Evolutionary conservation across 1,140 invertebrate genomes (phyloP).

Genomic region (Anastrepha ludens): DNA sequence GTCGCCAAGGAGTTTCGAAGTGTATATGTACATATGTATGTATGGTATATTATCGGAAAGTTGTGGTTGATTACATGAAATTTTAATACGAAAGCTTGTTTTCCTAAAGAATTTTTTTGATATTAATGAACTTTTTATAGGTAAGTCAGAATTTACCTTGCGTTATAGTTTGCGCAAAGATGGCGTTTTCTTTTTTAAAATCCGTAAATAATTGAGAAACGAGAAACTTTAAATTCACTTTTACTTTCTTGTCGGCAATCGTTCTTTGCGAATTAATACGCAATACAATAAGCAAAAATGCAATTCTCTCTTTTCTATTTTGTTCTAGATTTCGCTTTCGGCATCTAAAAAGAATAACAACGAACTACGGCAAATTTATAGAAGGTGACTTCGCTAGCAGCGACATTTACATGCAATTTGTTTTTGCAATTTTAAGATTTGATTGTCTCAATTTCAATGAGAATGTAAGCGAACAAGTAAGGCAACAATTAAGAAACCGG

Average conservation of each 20-base stretch:
- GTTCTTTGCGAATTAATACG: slow-evolving; percentile 24
- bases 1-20: slow-evolving; percentile 12
- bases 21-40: background rate
- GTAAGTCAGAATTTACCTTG: slow-evolving; percentile 1
- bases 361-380: too few species aligned
- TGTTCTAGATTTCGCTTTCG: slow-evolving; percentile 26
- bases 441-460: too few species aligned
- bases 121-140: background rate
- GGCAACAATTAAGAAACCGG: too few species aligned
- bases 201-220: background rate
- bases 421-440: too few species aligned
- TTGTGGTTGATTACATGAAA: slow-evolving; percentile 24
- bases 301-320: slow-evolving; percentile 24
- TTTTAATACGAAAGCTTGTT: slow-evolving; percentile 10
- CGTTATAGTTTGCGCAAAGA: background rate
- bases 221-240: slow-evolving; percentile 4
- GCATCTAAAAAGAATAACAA: background rate
- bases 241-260: slow-evolving; percentile 32
- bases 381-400: too few species aligned
- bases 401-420: too few species aligned
- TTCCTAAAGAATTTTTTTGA: background rate
- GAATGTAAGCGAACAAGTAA: too few species aligned
- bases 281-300: slow-evolving; percentile 3
- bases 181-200: background rate
- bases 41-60: background rate